phyloP scores from a whole-genome alignment of 2,888 invertebrate genomes.

The Eremobia ochroleuca region DNA sequence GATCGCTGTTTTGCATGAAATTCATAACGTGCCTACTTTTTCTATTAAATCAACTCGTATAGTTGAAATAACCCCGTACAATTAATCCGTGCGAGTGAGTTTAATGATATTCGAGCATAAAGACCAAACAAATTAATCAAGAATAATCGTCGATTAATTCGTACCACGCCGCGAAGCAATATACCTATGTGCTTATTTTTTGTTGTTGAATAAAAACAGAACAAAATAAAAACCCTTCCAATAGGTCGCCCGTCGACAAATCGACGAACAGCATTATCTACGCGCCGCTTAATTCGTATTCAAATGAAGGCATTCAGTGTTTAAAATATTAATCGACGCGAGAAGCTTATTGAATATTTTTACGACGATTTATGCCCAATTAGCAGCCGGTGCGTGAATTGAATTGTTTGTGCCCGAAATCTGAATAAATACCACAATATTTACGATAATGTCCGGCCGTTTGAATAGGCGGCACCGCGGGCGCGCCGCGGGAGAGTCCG shows the following conservation, averaged over 20 bases:
- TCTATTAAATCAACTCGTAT: constrained; percentile 65
- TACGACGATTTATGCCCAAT: constrained; percentile 90
- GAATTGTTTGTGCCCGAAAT: constrained; percentile 90
- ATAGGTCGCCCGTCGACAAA: constrained; percentile 79
- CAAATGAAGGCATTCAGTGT: constrained; percentile 86
- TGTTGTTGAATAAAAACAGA: constrained; percentile 66
- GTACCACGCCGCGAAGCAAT: constrained; percentile 70
- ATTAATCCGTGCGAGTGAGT: constrained; percentile 75
- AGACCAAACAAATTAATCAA: constrained; percentile 78
- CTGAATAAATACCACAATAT: constrained; percentile 90
- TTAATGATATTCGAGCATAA: constrained; percentile 74
- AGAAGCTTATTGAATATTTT: constrained; percentile 89
- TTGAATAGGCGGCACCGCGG: constrained; percentile 86
- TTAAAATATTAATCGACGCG: constrained; percentile 88
- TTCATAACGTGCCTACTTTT: constrained; percentile 68
- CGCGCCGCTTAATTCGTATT: constrained; percentile 84
- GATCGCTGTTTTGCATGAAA: constrained; percentile 78
- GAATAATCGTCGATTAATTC: constrained; percentile 70
- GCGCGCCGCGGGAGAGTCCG: constrained; percentile 75
- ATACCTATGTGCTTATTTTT: constrained; percentile 61
- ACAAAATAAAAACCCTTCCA: constrained; percentile 76
- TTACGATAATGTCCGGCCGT: constrained; percentile 89
- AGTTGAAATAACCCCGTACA: constrained; percentile 72
- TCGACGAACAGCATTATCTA: constrained; percentile 82
- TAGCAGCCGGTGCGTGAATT: constrained; percentile 89